phyloP scores from a whole-genome alignment of 2,113 vertebrate genomes.

The Dipodomys ordii region DNA sequence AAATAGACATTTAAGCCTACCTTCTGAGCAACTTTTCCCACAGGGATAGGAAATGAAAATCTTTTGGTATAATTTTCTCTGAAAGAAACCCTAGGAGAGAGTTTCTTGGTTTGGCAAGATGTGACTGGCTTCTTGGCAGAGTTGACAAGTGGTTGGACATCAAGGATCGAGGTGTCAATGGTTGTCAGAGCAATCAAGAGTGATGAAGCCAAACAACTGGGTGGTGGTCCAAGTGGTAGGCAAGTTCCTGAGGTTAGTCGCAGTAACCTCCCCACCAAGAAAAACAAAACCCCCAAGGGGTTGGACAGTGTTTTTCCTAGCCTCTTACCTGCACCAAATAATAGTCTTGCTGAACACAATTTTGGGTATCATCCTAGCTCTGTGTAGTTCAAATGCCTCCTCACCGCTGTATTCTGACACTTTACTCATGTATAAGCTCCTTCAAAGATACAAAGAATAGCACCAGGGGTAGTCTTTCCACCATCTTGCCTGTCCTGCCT shows the following conservation, averaged over 20 bases:
- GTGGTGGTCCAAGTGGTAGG: no score
- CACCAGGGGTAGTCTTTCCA: background rate
- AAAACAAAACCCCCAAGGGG: no score
- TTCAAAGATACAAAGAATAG: background rate
- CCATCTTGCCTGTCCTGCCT: background rate
- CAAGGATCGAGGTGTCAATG: background rate
- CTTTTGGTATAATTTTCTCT: background rate
- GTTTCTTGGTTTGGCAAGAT: conserved; percentile 22
- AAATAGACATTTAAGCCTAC: conserved; percentile 25
- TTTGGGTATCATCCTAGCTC: background rate
- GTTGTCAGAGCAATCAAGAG: background rate
- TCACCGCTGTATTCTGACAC: background rate
- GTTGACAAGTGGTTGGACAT: background rate
- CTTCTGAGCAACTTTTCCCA: conserved; percentile 47
- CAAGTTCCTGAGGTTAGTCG: no score
- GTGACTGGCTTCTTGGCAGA: background rate
- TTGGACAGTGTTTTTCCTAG: background rate
- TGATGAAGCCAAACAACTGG: background rate
- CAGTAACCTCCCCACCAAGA: no score
- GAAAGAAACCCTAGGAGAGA: background rate
- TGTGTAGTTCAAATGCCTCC: background rate
- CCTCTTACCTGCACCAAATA: background rate
- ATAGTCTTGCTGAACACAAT: background rate
- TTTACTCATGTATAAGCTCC: background rate
- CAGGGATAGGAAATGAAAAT: conserved; percentile 59